Conservation (phyloP, 1,140 invertebrate genomes). For the Diachasma alloeum region DNA sequence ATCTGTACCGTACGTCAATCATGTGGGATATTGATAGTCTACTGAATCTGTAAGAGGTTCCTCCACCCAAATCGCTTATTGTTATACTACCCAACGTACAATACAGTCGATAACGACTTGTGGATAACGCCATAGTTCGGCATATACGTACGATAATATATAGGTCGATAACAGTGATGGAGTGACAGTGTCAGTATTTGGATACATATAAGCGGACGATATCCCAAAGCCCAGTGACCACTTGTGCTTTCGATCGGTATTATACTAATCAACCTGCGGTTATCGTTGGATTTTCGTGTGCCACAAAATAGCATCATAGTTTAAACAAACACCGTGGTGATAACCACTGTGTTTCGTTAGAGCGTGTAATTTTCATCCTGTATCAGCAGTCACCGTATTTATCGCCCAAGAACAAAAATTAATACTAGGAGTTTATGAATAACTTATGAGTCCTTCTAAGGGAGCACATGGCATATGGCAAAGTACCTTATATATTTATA, state of each 20-base stretch:
- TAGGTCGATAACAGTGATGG: constrained; percentile 25
- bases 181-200: background rate
- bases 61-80: background rate
- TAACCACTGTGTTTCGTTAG: background rate
- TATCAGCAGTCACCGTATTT: background rate
- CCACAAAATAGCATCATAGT: background rate
- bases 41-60: background rate
- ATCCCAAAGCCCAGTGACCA: constrained; percentile 1
- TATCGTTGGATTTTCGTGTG: background rate
- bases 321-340: background rate
- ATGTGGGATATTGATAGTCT: background rate
- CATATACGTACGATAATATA: constrained; percentile 3
- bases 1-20: background rate
- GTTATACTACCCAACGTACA: constrained; percentile 3
- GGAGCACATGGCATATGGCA: background rate
- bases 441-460: background rate
- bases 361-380: background rate
- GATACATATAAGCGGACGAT: constrained; percentile 8
- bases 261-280: constrained; percentile 5
- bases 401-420: background rate
- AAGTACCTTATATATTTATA: background rate
- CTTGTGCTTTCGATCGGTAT: background rate
- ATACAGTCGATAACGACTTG: constrained; percentile 28
- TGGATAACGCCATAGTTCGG: constrained; percentile 15
- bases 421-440: background rate